Base-by-base conservation (phyloP, 2,113 vertebrate species). In the Willisornis vidua region DNA sequence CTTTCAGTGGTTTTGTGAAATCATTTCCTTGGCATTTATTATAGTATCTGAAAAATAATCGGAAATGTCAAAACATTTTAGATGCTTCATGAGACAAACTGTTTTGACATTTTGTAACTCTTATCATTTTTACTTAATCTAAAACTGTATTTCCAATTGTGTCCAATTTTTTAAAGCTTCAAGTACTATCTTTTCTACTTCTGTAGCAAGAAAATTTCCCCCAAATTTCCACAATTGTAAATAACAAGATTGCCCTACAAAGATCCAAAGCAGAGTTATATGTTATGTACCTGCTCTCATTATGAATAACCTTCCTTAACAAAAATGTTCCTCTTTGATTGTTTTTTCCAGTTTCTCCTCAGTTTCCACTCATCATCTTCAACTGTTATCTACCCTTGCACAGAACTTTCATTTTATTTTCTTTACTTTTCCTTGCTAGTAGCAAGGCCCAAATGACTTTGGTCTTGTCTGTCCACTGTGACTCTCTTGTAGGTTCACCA, bases 1-100 rank as follows among this genome's bases (percentile, higher is more conserved):
- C 63, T 80, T 49, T 74, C 76, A 43, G 89, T 62, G 87, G 86
- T 83, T 96, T 95, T 77, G 43, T 74, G 65, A 92, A 94, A 71
- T 95, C 5, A 91, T 86, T 96, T 94, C 89, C 80, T 81, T 84
- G 9, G 31, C 6, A 77, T 54, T 74, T 73, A 52, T 76, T 74
- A 49, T 5, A 43, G 19, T 43, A 81, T 43, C 54, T 85, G 62
- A 72, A 93, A 93, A 82, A 10, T 75, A 94, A 83, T 18, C 14
- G 3, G 71, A 96, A 75, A 78, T 19, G 12, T 75, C 66, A 90
- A 67, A 93, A 63, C 26, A 72, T 83, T 93, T 88, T 46, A 79
- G 82, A 65, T 65, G 29, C 13, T 76, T 72, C 26, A 22, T 57
- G 52, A 79, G 58, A 83, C 46, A 88, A 51, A 61, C 14, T 67